Conservation (phyloP, 2,113 vertebrate species). For the Sebastes fasciatus region DNA sequence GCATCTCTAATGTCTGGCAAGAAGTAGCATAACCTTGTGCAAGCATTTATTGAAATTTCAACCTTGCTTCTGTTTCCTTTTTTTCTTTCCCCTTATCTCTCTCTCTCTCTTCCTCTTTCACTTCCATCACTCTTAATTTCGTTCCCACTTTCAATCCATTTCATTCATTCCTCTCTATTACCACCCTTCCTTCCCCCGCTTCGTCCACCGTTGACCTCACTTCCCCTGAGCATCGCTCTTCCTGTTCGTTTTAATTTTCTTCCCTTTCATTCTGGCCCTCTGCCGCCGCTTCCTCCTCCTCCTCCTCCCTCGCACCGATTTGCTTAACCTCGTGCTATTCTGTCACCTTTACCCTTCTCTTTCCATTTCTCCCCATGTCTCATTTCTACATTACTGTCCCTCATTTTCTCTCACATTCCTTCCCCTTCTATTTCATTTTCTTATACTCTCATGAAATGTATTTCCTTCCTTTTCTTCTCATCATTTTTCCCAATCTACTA, state of each 20-base stretch:
- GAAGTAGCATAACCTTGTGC: background rate
- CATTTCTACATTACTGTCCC: background rate
- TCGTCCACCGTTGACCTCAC: constrained; percentile 29
- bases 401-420: background rate
- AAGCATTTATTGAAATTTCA: constrained; percentile 6
- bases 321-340: background rate
- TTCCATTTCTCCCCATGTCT: background rate
- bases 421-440: background rate
- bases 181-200: background rate
- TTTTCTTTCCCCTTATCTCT: background rate
- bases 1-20: background rate
- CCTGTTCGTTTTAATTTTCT: constrained; percentile 36
- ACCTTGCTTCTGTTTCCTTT: constrained; percentile 14
- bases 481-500: constrained; percentile 3
- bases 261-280: constrained; percentile 26
- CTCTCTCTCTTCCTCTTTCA: constrained; percentile 1
- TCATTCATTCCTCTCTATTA: constrained; percentile 21
- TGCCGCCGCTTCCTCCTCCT: background rate
- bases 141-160: constrained; percentile 13
- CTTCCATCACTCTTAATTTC: constrained; percentile 25
- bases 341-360: background rate
- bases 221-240: constrained; percentile 27
- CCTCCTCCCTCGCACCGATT: background rate
- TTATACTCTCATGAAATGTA: background rate
- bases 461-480: background rate